Evolutionary conservation across 2,888 invertebrate genomes (phyloP).

Genomic region (Hyalella azteca): DNA sequence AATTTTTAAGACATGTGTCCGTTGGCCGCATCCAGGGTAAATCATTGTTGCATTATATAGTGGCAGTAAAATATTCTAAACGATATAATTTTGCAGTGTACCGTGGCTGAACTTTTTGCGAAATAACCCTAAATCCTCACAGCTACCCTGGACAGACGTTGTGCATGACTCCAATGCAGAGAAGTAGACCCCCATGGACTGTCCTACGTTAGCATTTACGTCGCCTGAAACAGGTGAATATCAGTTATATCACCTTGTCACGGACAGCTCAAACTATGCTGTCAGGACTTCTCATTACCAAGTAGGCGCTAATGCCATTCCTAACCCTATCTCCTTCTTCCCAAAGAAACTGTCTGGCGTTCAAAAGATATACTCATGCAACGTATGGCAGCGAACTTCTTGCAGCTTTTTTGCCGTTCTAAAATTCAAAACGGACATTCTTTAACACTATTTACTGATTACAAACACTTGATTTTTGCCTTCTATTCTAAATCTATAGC

Average conservation of each 20-base stretch:
- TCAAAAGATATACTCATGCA: conserved; percentile 12
- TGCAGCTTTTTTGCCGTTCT: conserved; percentile 17
- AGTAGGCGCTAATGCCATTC: background rate
- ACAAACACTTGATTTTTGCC: too few species aligned
- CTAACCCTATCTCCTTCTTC: too few species aligned
- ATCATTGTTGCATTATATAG: too few species aligned
- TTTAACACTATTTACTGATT: conserved; percentile 10
- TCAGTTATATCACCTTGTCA: conserved; percentile 23
- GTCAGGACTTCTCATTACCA: conserved; percentile 11
- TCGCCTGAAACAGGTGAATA: background rate
- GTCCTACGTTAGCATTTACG: background rate
- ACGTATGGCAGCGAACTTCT: conserved; percentile 26
- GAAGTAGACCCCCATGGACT: too few species aligned
- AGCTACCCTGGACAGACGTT: too few species aligned
- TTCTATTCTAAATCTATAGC: background rate
- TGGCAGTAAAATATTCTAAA: too few species aligned
- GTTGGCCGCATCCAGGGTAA: too few species aligned
- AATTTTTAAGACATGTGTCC: too few species aligned
- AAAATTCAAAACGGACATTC: conserved; percentile 1
- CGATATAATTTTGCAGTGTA: too few species aligned
- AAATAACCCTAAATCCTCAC: too few species aligned
- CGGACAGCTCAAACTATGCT: conserved; percentile 14
- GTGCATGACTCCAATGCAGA: too few species aligned
- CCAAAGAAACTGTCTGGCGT: conserved; percentile 17
- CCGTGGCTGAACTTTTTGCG: too few species aligned